Percentiles rank a stretch among this genome's conserved stretches.
phyloP scores from a whole-genome alignment of 2,888 invertebrate genomes.

The Chrysotoxum bicinctum region DNA sequence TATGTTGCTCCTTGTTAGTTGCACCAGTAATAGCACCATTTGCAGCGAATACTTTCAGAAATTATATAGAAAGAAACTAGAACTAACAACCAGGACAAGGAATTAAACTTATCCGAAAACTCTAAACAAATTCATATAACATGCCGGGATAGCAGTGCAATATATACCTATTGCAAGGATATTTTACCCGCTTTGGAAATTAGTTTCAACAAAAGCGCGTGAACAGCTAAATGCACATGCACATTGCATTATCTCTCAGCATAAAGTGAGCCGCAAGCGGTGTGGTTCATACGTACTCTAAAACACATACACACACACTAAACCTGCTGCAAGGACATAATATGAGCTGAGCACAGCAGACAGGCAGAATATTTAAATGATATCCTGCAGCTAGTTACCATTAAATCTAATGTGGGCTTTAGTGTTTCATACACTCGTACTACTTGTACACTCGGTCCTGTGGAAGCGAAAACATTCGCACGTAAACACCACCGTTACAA shows the following conservation, averaged over 20 bases:
- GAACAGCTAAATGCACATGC: slow-evolving; percentile 50
- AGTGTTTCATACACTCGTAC: slow-evolving; percentile 16
- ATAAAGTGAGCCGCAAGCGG: slow-evolving; percentile 47
- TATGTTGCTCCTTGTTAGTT: slow-evolving; percentile 5
- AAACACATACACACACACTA: slow-evolving; percentile 4
- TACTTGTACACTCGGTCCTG: slow-evolving; percentile 25
- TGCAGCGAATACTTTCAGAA: neutral
- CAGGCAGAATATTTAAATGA: slow-evolving; percentile 62
- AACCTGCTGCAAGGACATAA: slow-evolving; percentile 32
- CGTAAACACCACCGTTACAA: slow-evolving; percentile 69
- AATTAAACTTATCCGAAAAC: slow-evolving; percentile 21
- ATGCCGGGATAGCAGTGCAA: neutral
- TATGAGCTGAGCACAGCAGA: slow-evolving; percentile 49
- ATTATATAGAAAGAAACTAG: slow-evolving; percentile 19
- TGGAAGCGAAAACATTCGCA: slow-evolving; percentile 70
- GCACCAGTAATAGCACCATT: slow-evolving; percentile 10
- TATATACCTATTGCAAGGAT: slow-evolving; percentile 35
- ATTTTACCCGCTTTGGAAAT: slow-evolving; percentile 41
- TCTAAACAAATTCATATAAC: slow-evolving; percentile 21
- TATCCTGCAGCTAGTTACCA: slow-evolving; percentile 71
- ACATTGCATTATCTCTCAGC: slow-evolving; percentile 47
- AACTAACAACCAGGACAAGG: slow-evolving; percentile 17
- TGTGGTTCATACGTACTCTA: neutral
- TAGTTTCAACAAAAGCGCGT: slow-evolving; percentile 63
- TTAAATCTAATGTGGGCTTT: slow-evolving; percentile 65